Base-by-base conservation (phyloP, 2,113 vertebrate species). In the Antennarius striatus region DNA sequence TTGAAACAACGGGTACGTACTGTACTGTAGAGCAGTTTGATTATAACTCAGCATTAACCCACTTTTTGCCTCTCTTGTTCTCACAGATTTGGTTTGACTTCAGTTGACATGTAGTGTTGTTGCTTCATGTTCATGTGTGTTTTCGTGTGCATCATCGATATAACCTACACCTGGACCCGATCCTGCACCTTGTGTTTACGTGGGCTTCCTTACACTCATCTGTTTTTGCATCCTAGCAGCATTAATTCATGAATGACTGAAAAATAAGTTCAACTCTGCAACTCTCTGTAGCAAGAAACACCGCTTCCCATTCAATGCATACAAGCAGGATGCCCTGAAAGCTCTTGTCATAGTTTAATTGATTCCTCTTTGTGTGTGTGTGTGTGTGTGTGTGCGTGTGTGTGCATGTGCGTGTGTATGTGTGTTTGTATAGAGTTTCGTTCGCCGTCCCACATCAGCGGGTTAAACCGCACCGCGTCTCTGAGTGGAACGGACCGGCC, bases 391-490 rank as follows among this genome's bases (percentile, higher is more conserved):
- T 66, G 63, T 60, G 43, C 55, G 13, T 22, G 2, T 22, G 22
- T 22, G 22, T 22, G n/a, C n/a, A n/a, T n/a, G n/a, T n/a, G n/a
- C n/a, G n/a, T n/a, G n/a, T n/a, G n/a, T n/a, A n/a, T n/a, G n/a
- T n/a, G n/a, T 55, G 46, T 68, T 17, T 88, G 8, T 50, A 0
- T 91, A 98, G 97, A 95, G 83, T 87, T 91, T 2, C 95, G 94
- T 17, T 97, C 97, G 0, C 94, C 95, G 0, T 94, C 96, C 7
- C 94, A 95, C 71, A 17, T 94, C 45, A 86, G 92, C 17, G 87
- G 92, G 8, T 90, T 98, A 77, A 96, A 96, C 73, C 95, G 95
- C 47, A 96, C 96, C 0, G 87, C 93, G 0, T 97, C 96, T 3
- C 93, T 97, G 64, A 95, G 92, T 64, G 92, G 89, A 65, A 84